Conservation (phyloP, 2,888 invertebrate genomes). For the Zaprionus bogoriensis region DNA sequence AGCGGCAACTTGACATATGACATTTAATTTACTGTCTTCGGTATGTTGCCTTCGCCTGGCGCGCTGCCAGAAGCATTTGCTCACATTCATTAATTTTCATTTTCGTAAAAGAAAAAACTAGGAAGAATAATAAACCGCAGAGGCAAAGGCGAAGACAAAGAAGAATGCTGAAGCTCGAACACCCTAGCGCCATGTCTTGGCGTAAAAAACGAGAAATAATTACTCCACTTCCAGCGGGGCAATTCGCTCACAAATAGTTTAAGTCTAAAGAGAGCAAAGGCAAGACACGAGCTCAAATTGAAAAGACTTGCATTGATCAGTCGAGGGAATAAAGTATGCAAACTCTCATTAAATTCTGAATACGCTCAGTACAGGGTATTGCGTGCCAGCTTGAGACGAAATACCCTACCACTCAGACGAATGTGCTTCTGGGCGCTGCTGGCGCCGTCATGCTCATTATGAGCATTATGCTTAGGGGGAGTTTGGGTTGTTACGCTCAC, state of each 20-base stretch:
- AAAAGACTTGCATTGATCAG: too few species aligned
- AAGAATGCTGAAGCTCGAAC: neutral
- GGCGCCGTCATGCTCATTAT: constrained; percentile 56
- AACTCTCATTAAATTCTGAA: too few species aligned
- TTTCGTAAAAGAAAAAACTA: constrained; percentile 47
- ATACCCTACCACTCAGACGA: too few species aligned
- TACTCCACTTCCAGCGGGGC: neutral
- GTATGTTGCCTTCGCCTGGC: constrained; percentile 65
- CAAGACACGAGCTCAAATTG: neutral
- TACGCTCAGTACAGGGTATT: too few species aligned
- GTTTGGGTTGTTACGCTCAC: too few species aligned
- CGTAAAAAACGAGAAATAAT: neutral
- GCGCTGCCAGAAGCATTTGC: constrained; percentile 73
- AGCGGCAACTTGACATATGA: constrained; percentile 71
- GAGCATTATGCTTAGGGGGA: constrained; percentile 45
- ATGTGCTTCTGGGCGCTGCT: constrained; percentile 39
- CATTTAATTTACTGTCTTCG: constrained; percentile 77
- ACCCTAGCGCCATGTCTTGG: neutral
- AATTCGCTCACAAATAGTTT: neutral
- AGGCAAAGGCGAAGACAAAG: neutral
- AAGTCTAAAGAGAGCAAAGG: neutral
- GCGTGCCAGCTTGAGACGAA: too few species aligned
- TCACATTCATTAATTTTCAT: constrained; percentile 77
- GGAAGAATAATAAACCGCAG: constrained; percentile 17
- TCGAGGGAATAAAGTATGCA: too few species aligned